phyloP scores from a whole-genome alignment of 2,113 vertebrate genomes.

The Dicentrarchus labrax region DNA sequence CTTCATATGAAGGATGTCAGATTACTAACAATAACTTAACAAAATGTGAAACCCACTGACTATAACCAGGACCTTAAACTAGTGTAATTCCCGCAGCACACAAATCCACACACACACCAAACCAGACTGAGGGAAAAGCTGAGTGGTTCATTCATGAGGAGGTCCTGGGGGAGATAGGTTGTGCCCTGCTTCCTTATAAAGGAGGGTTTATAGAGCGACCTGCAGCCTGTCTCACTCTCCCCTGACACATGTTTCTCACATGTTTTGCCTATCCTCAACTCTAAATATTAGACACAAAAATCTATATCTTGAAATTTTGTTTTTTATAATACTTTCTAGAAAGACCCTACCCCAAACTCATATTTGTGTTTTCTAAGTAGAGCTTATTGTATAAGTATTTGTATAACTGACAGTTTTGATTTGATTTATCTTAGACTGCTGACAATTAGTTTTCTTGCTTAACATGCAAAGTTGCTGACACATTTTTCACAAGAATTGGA shows the following conservation, averaged over 20 bases:
- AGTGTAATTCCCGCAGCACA: conserved; percentile 27
- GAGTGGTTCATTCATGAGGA: conserved; percentile 78
- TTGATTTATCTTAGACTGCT: conserved; percentile 4
- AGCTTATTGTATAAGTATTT: background rate
- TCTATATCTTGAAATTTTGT: background rate
- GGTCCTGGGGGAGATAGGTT: conserved; percentile 73
- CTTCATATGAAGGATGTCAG: background rate
- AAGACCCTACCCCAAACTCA: background rate
- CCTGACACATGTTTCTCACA: conserved; percentile 46
- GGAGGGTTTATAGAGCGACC: conserved; percentile 75
- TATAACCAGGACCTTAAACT: conserved; percentile 26
- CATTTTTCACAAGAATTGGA: conserved; percentile 5
- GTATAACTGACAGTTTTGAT: background rate
- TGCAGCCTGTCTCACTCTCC: conserved; percentile 61
- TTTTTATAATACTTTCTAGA: background rate
- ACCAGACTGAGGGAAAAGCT: conserved; percentile 58
- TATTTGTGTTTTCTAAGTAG: background rate
- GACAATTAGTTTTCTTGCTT: background rate
- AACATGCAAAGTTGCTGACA: background rate
- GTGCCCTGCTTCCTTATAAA: conserved; percentile 76
- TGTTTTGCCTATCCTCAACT: conserved; percentile 43
- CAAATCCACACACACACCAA: conserved; percentile 43
- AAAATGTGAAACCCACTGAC: conserved; percentile 22
- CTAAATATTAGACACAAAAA: conserved; percentile 28
- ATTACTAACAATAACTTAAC: conserved; percentile 12